phyloP scores from a whole-genome alignment of 2,888 invertebrate genomes.

The Cryptosula pallasiana region DNA sequence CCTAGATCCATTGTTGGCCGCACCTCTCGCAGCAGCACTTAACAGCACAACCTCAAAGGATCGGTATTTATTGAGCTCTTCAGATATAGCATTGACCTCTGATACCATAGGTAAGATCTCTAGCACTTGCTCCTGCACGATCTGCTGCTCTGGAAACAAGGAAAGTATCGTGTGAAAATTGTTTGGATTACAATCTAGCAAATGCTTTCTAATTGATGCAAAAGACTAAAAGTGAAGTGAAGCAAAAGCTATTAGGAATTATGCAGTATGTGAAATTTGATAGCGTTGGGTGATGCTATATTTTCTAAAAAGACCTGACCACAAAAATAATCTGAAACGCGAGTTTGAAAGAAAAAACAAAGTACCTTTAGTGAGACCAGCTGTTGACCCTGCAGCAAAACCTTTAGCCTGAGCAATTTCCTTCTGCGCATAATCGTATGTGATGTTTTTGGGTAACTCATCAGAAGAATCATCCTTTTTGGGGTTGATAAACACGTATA shows the following conservation, averaged over 20 bases:
- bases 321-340: too few species aligned
- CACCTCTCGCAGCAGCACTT: conserved; percentile 29
- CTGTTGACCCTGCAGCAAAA: conserved; percentile 43
- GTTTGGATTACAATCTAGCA: too few species aligned
- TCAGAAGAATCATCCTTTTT: conserved; percentile 31
- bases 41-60: conserved; percentile 53
- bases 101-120: conserved; percentile 53
- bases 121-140: conserved; percentile 52
- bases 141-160: conserved; percentile 46
- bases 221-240: too few species aligned
- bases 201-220: too few species aligned
- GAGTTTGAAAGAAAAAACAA: not conserved
- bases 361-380: conserved; percentile 50
- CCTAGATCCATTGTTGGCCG: not conserved
- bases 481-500: conserved; percentile 52
- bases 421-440: conserved; percentile 54
- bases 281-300: too few species aligned
- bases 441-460: conserved; percentile 44
- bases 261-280: too few species aligned
- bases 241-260: too few species aligned
- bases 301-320: too few species aligned
- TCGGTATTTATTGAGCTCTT: conserved; percentile 52
- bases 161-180: too few species aligned
- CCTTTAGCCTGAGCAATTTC: conserved; percentile 54
- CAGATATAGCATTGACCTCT: conserved; percentile 54